A percentile compares a stretch with the other conserved stretches of the same genome.
Evolutionary conservation across 1,140 invertebrate species (phyloP).

Genomic region (Dreissena rostriformis): DNA sequence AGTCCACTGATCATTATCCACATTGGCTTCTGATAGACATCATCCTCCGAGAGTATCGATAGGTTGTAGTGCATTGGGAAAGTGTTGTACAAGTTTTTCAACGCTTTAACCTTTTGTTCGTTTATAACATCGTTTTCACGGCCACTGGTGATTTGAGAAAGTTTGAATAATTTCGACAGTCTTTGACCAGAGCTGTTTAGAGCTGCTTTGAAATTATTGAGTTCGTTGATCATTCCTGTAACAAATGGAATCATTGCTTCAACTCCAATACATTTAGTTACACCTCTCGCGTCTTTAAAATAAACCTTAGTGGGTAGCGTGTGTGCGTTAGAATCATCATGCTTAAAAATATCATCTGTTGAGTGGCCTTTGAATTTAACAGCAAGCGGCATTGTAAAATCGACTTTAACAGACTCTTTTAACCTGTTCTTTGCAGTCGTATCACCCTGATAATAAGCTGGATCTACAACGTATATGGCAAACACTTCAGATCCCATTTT

Average conservation of each 20-base stretch:
- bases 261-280: constrained; percentile 2
- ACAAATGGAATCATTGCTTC: constrained; percentile 5
- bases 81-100: neutral
- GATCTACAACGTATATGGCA: constrained; percentile 4
- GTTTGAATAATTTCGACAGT: constrained; percentile 16
- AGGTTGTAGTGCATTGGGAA: constrained; percentile 15
- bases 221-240: neutral
- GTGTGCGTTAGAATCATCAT: constrained; percentile 10
- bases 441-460: constrained; percentile 12
- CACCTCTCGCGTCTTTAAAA: constrained; percentile 25
- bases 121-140: constrained; percentile 10
- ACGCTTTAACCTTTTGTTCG: neutral
- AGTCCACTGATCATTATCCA: constrained; percentile 16
- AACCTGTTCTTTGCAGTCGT: constrained; percentile 2
- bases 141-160: constrained; percentile 5
- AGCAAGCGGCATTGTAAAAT: constrained; percentile 20
- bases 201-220: neutral
- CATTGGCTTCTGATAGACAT: constrained; percentile 7
- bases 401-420: constrained; percentile 14
- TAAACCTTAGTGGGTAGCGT: neutral
- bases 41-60: neutral
- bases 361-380: constrained; percentile 1
- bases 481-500: constrained; percentile 13
- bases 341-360: constrained; percentile 12
- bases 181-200: neutral